A percentile compares a stretch with the other conserved stretches of the same genome.
These are phyloP conservation scores for Podargus strigoides DNA, from an alignment of 2,797 vertebrate genomes.

Conservation along the genomic window DNA sequence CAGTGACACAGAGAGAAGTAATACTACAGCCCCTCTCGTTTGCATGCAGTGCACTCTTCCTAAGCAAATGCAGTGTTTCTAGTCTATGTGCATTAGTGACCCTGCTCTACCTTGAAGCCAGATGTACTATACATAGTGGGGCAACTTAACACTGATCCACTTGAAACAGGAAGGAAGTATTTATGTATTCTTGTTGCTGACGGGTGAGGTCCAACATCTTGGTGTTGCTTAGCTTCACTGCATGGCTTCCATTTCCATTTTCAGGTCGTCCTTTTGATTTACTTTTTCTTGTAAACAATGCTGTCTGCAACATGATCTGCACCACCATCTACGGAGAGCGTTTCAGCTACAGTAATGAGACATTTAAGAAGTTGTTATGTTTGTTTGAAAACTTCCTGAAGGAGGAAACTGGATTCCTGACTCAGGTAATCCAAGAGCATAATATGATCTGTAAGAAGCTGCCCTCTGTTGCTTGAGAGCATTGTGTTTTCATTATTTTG, in stretches of 20 bases:
- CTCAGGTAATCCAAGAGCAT: neutral
- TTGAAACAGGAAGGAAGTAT: neutral
- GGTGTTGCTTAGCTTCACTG: neutral
- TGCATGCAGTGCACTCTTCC: neutral
- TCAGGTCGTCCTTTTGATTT: constrained; percentile 56
- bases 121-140: neutral
- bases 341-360: constrained; percentile 45
- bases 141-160: neutral
- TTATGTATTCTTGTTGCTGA: neutral
- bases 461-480: neutral
- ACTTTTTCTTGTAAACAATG: neutral
- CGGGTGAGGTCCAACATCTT: neutral
- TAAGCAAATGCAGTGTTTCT: neutral
- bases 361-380: neutral
- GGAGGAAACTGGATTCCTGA: constrained; percentile 29
- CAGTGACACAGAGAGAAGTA: neutral
- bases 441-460: neutral
- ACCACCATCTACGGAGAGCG: constrained; percentile 40
- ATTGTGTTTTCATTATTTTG: neutral
- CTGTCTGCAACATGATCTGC: constrained; percentile 63
- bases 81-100: neutral
- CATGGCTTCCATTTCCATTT: neutral
- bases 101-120: neutral
- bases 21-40: neutral
- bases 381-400: neutral